Conservation (phyloP, 2,113 vertebrate species). For the Marcusenius ussheri region DNA sequence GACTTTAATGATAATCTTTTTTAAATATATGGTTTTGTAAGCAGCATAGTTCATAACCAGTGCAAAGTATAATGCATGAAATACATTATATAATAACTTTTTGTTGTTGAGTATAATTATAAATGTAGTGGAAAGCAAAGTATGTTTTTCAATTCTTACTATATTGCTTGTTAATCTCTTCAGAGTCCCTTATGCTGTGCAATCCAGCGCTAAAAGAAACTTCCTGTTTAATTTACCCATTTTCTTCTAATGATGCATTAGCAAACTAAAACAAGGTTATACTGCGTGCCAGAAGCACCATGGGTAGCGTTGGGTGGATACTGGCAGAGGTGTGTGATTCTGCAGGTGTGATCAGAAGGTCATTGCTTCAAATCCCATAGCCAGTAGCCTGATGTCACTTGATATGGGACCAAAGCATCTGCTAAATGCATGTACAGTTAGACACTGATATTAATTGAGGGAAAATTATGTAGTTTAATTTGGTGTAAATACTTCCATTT, state of each 20-base stretch:
- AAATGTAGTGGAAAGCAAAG: neutral
- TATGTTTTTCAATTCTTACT: neutral
- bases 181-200: neutral
- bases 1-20: neutral
- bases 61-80: neutral
- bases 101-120: neutral
- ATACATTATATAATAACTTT: neutral
- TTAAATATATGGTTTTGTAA: neutral
- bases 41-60: neutral
- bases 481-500: neutral
- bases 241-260: neutral
- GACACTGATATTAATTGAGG: neutral
- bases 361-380: neutral
- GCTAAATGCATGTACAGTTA: neutral
- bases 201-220: neutral
- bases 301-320: neutral
- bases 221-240: neutral
- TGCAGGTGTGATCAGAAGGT: neutral
- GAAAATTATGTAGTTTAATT: neutral
- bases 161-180: neutral
- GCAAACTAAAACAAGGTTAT: neutral
- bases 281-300: neutral
- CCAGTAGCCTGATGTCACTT: neutral
- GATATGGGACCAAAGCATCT: neutral
- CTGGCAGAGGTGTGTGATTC: neutral